Evolutionary conservation across 1,140 invertebrate genomes (phyloP).

Genomic region (Cylas formicarius): DNA sequence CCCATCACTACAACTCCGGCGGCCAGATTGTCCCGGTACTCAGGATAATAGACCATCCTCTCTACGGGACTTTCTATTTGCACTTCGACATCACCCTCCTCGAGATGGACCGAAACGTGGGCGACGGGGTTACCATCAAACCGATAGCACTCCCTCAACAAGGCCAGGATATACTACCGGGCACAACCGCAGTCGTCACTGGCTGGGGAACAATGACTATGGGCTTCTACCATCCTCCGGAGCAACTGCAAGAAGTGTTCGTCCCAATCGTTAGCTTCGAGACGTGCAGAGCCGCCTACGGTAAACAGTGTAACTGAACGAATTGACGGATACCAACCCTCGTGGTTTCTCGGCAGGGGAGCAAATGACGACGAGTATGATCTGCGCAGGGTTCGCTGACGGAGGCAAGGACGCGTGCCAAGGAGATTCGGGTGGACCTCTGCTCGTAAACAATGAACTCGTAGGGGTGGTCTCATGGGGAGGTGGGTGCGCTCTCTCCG

Average conservation of each 20-base stretch:
- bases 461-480: conserved; percentile 67
- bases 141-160: neutral
- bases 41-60: conserved; percentile 3
- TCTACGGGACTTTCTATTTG: neutral
- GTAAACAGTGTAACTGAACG: neutral
- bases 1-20: neutral
- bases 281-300: conserved; percentile 26
- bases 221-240: neutral
- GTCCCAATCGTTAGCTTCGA: conserved; percentile 26
- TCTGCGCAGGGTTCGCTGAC: conserved; percentile 38
- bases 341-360: conserved; percentile 37
- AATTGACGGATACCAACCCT: neutral
- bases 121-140: neutral
- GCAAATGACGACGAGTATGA: conserved; percentile 43
- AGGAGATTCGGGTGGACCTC: conserved; percentile 60
- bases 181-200: conserved; percentile 40
- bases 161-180: conserved; percentile 12
- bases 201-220: conserved; percentile 46
- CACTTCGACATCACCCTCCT: conserved; percentile 9
- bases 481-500: conserved; percentile 56
- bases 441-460: conserved; percentile 40
- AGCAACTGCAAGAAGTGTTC: conserved; percentile 5
- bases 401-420: conserved; percentile 52
- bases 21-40: neutral
- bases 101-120: neutral